Evolutionary conservation across 2,888 invertebrate genomes (phyloP).

Genomic region (Bruchidius siliquastri): DNA sequence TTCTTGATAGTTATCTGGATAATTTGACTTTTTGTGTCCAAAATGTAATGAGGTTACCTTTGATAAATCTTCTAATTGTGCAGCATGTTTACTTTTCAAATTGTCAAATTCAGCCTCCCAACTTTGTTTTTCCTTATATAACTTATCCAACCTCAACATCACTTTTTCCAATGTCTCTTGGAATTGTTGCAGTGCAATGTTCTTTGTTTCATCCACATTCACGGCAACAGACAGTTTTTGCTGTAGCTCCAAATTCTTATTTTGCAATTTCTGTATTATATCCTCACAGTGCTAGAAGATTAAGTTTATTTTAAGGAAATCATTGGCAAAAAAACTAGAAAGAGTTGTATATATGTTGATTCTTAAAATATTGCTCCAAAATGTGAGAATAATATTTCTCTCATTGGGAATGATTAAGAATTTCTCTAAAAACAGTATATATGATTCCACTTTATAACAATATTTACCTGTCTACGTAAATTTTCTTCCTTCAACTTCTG

Average conservation of each 20-base stretch:
- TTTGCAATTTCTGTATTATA: conserved; percentile 69
- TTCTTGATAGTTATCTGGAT: too few relatives aligned
- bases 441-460: too few relatives aligned
- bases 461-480: conserved; percentile 65
- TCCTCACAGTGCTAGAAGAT: conserved; percentile 66
- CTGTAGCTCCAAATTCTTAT: conserved; percentile 68
- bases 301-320: neutral
- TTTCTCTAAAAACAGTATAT: too few relatives aligned
- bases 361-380: too few relatives aligned
- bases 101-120: conserved; percentile 34
- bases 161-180: conserved; percentile 60
- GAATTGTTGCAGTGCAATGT: conserved; percentile 61
- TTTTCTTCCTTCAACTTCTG: conserved; percentile 70
- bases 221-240: conserved; percentile 75
- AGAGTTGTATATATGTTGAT: too few relatives aligned
- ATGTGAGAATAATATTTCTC: too few relatives aligned
- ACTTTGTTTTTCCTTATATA: conserved; percentile 37
- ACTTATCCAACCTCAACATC: conserved; percentile 36
- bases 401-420: too few relatives aligned
- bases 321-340: too few relatives aligned
- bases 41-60: too few relatives aligned
- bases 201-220: conserved; percentile 72
- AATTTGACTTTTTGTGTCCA: too few relatives aligned
- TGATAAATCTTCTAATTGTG: conserved; percentile 35
- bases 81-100: conserved; percentile 27